These are phyloP conservation scores for Ciona savignyi DNA, from an alignment of 23 tunicate genomes.

Conservation along the genomic window DNA sequence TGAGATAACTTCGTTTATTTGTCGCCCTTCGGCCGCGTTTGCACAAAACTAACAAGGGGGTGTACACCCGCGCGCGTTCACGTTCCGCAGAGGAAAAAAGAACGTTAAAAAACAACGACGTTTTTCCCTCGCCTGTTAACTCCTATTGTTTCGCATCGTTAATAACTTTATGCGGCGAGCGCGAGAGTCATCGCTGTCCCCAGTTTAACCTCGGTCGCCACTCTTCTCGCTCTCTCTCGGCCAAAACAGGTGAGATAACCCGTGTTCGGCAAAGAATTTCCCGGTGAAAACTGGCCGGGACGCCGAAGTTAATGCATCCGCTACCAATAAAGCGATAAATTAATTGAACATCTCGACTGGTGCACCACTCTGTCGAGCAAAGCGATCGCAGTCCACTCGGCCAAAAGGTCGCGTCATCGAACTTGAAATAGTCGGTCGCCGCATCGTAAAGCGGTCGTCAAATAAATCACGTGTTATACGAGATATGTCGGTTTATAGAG, in stretches of 20 bases:
- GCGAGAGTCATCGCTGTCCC: not conserved
- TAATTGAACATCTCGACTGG: not conserved
- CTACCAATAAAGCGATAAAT: not conserved
- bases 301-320: not conserved
- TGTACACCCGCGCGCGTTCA: not conserved
- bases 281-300: not conserved
- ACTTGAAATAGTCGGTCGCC: not conserved
- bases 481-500: not conserved
- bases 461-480: too few species aligned
- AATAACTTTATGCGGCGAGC: not conserved
- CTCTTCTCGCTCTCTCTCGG: not conserved
- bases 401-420: not conserved
- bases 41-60: not conserved
- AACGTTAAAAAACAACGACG: not conserved
- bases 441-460: not conserved
- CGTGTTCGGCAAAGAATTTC: not conserved
- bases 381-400: not conserved
- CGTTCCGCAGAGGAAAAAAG: not conserved
- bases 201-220: not conserved
- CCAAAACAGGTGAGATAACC: not conserved
- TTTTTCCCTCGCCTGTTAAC: not conserved
- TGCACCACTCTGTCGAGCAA: not conserved
- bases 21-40: not conserved
- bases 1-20: not conserved
- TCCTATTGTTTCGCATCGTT: not conserved